A percentile compares a stretch with the other conserved stretches of the same genome.
phyloP scores from a whole-genome alignment of 2,797 vertebrate genomes.

The Artibeus jamaicensis region DNA sequence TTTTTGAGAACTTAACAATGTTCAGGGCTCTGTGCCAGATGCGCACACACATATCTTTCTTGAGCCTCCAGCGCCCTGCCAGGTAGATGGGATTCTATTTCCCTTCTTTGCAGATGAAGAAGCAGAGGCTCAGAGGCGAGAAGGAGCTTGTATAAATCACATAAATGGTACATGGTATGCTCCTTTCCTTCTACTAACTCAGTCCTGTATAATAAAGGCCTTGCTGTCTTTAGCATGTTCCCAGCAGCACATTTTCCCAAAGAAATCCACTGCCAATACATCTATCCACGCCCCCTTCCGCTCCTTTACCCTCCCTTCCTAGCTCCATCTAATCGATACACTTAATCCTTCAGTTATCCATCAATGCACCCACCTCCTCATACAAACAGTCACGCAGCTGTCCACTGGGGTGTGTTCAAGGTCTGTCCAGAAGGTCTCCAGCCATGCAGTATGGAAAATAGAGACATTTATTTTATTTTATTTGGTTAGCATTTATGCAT shows the following conservation, averaged over 20 bases:
- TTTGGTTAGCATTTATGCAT: too few species aligned
- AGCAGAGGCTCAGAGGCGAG: not conserved
- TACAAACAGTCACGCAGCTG: not conserved
- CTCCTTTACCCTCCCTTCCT: not conserved
- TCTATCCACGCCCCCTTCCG: not conserved
- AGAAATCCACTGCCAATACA: not conserved
- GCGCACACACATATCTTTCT: not conserved
- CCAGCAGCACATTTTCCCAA: not conserved
- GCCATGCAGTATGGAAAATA: too few species aligned
- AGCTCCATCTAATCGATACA: not conserved
- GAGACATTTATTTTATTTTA: too few species aligned
- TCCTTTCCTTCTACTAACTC: not conserved
- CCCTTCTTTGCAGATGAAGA: not conserved
- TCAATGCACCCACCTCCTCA: not conserved
- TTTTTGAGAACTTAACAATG: not conserved
- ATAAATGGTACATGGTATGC: accelerated
- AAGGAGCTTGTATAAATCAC: not conserved
- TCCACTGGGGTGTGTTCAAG: not conserved
- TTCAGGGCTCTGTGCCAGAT: not conserved
- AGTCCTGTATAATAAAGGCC: not conserved
- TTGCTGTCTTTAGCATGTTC: not conserved
- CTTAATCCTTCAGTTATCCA: not conserved
- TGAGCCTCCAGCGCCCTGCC: not conserved
- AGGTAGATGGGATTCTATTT: not conserved
- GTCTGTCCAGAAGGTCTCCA: not conserved